Conservation (phyloP, 1,140 invertebrate genomes). For the Leucophenga varia region DNA sequence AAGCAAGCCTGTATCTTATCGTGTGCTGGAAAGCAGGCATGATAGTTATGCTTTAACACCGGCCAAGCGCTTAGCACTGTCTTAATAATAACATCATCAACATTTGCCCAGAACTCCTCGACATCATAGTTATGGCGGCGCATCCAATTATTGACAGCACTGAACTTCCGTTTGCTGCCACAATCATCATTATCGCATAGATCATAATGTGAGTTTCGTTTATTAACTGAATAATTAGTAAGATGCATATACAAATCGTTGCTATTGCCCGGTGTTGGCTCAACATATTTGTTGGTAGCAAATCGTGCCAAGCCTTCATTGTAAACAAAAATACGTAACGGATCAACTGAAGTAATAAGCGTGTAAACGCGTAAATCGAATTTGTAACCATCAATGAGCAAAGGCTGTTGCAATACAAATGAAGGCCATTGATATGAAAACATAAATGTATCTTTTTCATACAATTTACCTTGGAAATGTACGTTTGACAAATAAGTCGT, state of each 20-base stretch:
- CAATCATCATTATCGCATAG: slow-evolving; percentile 64
- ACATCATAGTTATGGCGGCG: slow-evolving; percentile 70
- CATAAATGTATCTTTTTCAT: neutral
- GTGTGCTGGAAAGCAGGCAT: slow-evolving; percentile 83
- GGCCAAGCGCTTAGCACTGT: slow-evolving; percentile 83
- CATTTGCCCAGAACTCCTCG: slow-evolving; percentile 73
- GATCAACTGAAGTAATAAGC: slow-evolving; percentile 91
- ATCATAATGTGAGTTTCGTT: slow-evolving; percentile 77
- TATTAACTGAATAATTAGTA: slow-evolving; percentile 96
- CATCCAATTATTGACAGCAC: slow-evolving; percentile 76
- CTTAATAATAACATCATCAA: slow-evolving; percentile 89
- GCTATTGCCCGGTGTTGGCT: slow-evolving; percentile 76
- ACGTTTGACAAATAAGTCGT: slow-evolving; percentile 82
- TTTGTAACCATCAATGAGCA: slow-evolving; percentile 94
- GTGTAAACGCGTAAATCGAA: slow-evolving; percentile 96
- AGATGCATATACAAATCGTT: slow-evolving; percentile 93
- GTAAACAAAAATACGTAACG: slow-evolving; percentile 89
- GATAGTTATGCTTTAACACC: slow-evolving; percentile 83
- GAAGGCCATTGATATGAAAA: too few species aligned
- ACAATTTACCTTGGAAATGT: slow-evolving; percentile 63
- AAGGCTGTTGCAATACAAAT: slow-evolving; percentile 61
- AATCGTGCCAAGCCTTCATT: slow-evolving; percentile 93
- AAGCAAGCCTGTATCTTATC: slow-evolving; percentile 84
- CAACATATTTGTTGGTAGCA: slow-evolving; percentile 81
- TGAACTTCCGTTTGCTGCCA: slow-evolving; percentile 84